phyloP scores from a whole-genome alignment of 1,140 invertebrate genomes.

The Adoxophyes honmai region DNA sequence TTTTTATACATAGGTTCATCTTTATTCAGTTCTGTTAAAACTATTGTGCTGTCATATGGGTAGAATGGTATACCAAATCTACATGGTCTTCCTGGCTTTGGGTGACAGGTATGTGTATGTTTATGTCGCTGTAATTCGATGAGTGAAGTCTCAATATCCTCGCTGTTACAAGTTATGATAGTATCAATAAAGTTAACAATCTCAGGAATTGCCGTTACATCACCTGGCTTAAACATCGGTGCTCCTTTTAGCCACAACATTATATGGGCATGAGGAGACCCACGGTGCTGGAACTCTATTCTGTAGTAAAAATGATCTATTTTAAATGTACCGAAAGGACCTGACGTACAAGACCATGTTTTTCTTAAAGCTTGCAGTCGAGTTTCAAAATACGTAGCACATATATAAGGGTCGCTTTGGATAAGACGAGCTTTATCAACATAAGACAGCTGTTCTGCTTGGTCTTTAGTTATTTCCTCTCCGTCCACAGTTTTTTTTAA shows the following conservation, averaged over 20 bases:
- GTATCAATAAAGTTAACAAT: background rate
- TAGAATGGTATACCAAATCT: background rate
- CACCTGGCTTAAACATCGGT: background rate
- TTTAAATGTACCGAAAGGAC: conserved; percentile 22
- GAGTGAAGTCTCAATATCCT: background rate
- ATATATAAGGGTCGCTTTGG: background rate
- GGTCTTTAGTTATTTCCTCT: background rate
- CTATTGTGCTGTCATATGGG: conserved; percentile 25
- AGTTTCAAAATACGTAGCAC: conserved; percentile 1
- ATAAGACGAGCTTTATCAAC: background rate
- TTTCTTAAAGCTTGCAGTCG: background rate
- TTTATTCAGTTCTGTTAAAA: background rate
- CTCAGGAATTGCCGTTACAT: background rate
- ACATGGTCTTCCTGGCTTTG: background rate
- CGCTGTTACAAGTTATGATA: background rate
- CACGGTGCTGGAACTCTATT: conserved; percentile 69
- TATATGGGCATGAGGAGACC: conserved; percentile 64
- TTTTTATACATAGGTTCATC: background rate
- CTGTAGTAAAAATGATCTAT: conserved; percentile 37
- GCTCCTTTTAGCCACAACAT: conserved; percentile 58
- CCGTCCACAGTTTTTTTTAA: background rate
- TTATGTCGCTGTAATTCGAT: background rate
- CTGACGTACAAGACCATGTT: background rate
- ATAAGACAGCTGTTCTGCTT: background rate
- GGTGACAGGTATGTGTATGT: background rate